Base-by-base conservation (phyloP, 2,888 invertebrate genomes). In the Metalampra italica region DNA sequence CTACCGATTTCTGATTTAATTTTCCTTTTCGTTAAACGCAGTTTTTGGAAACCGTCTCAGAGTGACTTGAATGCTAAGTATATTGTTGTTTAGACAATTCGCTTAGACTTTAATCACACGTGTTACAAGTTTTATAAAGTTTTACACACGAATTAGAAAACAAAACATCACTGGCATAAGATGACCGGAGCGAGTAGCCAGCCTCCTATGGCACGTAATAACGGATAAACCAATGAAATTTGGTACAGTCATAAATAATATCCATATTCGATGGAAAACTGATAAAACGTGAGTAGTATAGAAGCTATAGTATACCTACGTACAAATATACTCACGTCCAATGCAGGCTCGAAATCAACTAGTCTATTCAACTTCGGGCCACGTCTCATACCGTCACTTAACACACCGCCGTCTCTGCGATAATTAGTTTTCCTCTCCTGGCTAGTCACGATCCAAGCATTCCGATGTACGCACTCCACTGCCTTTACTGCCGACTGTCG, bases 341-440 rank as follows among this genome's bases (percentile, higher is more conserved):
- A 32, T 22, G 5, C 22, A 22, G 2, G 22, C 22, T 22, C 32
- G 11, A 32, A 32, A 32, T 11, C 11, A 9, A 36, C 36, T 36
- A 36, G 9, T n/a, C 36, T 36, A 36, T 36, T n/a, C 36, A 11
- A 36, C 3, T 37, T 12, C 46, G 50, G 45, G 49, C 46, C 43
- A 41, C 38, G 39, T 47, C 48, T 53, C 44, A 56, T 54, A 57
- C 54, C 58, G 60, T 63, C 62, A 59, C 7, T 29, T 29, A 22
- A 14, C 39, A 22, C 39, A 7, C 68, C 57, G 60, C 60, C 71
- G 68, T 65, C 64, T 59, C 62, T 56, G 58, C 70, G 76, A 75
- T 81, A 82, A 83, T 83, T 81, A 79, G 73, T 81, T 79, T 78
- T 78, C 74, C 77, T 67, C 70, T 70, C 70, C 68, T 64, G 64